Percentiles rank a stretch among this genome's conserved stretches.
These are phyloP conservation scores for Neotoma lepida DNA, from an alignment of 2,113 vertebrate species.

Conservation along the genomic window DNA sequence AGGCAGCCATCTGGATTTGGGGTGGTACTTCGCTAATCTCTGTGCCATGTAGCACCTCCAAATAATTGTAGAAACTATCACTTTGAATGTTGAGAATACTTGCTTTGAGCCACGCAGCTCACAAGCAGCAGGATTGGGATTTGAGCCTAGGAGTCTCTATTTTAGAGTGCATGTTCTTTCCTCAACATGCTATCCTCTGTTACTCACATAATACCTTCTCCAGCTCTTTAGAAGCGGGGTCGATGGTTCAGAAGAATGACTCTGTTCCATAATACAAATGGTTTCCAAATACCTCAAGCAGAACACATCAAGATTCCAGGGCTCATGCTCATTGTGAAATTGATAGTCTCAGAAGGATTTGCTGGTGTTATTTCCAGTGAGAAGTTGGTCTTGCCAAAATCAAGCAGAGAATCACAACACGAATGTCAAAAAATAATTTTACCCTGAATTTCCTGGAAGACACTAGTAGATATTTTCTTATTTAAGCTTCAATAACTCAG, in stretches of 20 bases:
- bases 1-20: not conserved
- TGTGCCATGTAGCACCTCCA: not conserved
- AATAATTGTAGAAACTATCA: not conserved
- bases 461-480: constrained; percentile 38
- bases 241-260: constrained; percentile 20
- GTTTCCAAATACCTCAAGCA: constrained; percentile 43
- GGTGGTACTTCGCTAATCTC: not conserved
- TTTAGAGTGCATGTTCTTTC: not conserved
- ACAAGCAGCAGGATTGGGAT: not conserved
- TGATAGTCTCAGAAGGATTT: constrained; percentile 20
- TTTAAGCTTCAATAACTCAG: constrained; percentile 20
- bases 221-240: not conserved
- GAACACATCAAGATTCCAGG: constrained; percentile 1
- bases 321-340: not conserved
- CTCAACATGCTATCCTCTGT: not conserved
- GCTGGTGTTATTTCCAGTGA: constrained; percentile 44
- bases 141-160: not conserved
- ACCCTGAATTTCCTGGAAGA: constrained; percentile 50
- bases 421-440: constrained; percentile 48
- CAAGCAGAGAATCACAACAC: constrained; percentile 34
- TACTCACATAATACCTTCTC: not conserved
- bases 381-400: constrained; percentile 53
- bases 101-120: not conserved
- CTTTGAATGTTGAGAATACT: not conserved
- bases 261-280: not conserved